Base-by-base conservation (phyloP, 2,888 invertebrate species). In the Perizoma flavofasciatum region DNA sequence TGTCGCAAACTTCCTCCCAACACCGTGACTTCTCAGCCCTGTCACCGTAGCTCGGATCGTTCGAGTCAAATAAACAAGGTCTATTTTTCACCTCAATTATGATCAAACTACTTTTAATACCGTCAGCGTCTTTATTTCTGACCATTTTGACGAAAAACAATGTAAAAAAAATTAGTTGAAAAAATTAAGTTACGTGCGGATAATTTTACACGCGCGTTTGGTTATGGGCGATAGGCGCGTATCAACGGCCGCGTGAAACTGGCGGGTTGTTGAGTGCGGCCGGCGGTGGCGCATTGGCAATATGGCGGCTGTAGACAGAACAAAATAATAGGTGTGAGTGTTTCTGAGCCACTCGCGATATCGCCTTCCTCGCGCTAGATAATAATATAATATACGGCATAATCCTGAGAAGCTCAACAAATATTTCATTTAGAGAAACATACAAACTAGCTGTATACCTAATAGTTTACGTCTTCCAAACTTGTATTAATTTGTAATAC, bases 1-100 rank as follows among this genome's bases (percentile, higher is more conserved):
- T 80, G 77, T 83, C 79, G 82, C 83, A 91, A 53, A 92, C 88
- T 73, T 92, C 92, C 74, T 89, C 89, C 92, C 92, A 92, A 72
- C 85, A 85, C 66, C 86, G 77, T 67, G 82, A 80, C 86, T 92
- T 92, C 79, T 86, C 89, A 40, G 85, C 80, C 67, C 90, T 78
- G 65, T 92, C 92, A 5, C 91, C 87, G 69, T 92, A 89, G 67
- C 82, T 85, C 39, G 81, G 73, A 68, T 91, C 85, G 64, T 89
- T 90, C 35, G 88, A 85, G 64, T 92, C 92, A 70, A 83, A 92
- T 52, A 92, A 68, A 52, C 92, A 91, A 48, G 89, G 82, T 64
- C 91, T 77, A 60, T 81, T 88, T 72, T 89, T 86, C 64, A 92
- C 91, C 73, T 91, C 90, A 2, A 83, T 70, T 43, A 92, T 83